These are phyloP conservation scores for Paracanthobrama guichenoti DNA, from an alignment of 2,113 vertebrate species.

Conservation along the genomic window DNA sequence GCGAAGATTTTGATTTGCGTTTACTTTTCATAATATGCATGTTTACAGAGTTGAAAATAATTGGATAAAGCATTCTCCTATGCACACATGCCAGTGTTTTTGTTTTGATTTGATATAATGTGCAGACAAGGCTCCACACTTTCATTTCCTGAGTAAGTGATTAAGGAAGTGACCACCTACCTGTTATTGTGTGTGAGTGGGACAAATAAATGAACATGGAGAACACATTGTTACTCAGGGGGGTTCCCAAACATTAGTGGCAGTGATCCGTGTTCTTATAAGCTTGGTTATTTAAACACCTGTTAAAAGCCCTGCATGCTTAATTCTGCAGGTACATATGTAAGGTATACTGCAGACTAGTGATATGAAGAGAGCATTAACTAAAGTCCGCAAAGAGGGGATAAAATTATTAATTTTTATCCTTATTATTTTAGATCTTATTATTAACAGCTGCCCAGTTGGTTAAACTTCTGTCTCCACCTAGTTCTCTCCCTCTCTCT, in stretches of 20 bases:
- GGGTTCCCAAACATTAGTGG: slow-evolving; percentile 32
- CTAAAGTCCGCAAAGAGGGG: slow-evolving; percentile 70
- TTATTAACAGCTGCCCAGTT: slow-evolving; percentile 67
- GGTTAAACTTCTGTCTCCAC: slow-evolving; percentile 55
- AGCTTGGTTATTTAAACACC: slow-evolving; percentile 11
- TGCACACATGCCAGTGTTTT: slow-evolving; percentile 50
- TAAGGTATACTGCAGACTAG: not conserved
- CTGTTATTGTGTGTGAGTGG: slow-evolving; percentile 70
- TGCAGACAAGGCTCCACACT: slow-evolving; percentile 65
- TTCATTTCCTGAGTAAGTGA: slow-evolving; percentile 77
- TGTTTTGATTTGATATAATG: slow-evolving; percentile 65
- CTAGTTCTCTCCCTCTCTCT: slow-evolving; percentile 55
- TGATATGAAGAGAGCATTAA: slow-evolving; percentile 58
- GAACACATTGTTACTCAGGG: slow-evolving; percentile 64
- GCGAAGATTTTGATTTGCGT: not conserved
- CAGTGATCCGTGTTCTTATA: not conserved
- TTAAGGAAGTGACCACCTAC: slow-evolving; percentile 76
- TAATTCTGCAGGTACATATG: slow-evolving; percentile 26
- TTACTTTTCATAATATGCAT: not conserved
- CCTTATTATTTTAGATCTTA: too few species aligned
- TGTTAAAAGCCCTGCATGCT: not conserved
- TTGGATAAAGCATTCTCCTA: not conserved
- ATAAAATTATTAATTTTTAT: slow-evolving; percentile 67
- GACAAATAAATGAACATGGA: slow-evolving; percentile 69
- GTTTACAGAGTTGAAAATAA: not conserved